Percentiles rank a stretch among this genome's conserved stretches.
phyloP scores from a whole-genome alignment of 23 tunicate genomes.

The Clavelina lepadiformis region DNA sequence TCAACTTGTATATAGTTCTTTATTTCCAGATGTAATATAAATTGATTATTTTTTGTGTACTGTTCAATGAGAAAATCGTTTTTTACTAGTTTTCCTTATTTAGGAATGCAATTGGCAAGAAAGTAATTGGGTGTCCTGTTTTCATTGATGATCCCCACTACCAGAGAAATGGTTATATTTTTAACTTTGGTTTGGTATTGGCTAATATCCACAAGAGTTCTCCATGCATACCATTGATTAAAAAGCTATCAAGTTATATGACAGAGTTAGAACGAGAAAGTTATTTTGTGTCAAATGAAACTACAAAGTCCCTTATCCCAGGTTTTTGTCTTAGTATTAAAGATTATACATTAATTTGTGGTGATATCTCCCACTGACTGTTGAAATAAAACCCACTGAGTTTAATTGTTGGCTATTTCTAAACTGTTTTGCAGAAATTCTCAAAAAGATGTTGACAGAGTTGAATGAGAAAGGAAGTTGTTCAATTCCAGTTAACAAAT shows the following conservation, averaged over 20 bases:
- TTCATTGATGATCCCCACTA: conserved; percentile 58
- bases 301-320: conserved; percentile 57
- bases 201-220: conserved; percentile 73
- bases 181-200: conserved; percentile 78
- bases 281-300: conserved; percentile 62
- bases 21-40: too few species aligned
- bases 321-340: conserved; percentile 11
- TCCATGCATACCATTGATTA: conserved; percentile 87
- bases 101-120: conserved; percentile 83
- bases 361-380: neutral
- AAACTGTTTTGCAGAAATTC: conserved; percentile 33
- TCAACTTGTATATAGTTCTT: too few species aligned
- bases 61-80: too few species aligned
- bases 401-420: too few species aligned
- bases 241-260: conserved; percentile 80
- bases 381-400: neutral
- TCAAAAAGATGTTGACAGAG: conserved; percentile 44
- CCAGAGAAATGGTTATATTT: conserved; percentile 63
- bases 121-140: conserved; percentile 93
- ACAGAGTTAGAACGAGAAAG: conserved; percentile 69
- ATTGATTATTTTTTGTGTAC: too few species aligned
- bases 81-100: neutral
- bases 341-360: neutral
- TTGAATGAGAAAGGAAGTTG: conserved; percentile 65
- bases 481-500: conserved; percentile 34